A percentile compares a stretch with the other conserved stretches of the same genome.
Evolutionary conservation across 2,797 vertebrate species (phyloP).

Genomic region (Cygnus olor): DNA sequence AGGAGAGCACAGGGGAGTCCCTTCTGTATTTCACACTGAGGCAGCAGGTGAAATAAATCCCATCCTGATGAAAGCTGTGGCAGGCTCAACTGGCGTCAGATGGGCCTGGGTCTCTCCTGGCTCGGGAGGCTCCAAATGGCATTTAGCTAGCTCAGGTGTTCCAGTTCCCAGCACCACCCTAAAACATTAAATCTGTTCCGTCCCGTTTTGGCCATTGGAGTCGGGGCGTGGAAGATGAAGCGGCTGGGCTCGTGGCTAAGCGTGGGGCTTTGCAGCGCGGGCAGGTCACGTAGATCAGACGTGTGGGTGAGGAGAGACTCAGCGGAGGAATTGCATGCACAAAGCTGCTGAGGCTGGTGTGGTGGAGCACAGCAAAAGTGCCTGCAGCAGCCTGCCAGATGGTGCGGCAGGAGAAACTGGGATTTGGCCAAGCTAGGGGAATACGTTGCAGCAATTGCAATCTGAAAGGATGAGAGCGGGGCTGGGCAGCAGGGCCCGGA

Average conservation of each 20-base stretch:
- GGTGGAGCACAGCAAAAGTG: not conserved
- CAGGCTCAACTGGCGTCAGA: not conserved
- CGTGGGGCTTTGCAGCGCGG: not conserved
- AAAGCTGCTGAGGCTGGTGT: too few species aligned
- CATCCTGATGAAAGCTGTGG: not conserved
- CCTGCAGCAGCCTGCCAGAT: not conserved
- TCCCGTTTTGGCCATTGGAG: rapidly evolving
- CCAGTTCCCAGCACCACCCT: not conserved
- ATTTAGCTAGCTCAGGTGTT: not conserved
- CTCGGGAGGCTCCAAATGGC: not conserved
- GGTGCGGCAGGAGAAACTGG: not conserved
- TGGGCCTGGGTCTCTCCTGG: not conserved
- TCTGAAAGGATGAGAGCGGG: not conserved
- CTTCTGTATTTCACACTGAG: rapidly evolving
- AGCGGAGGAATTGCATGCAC: not conserved
- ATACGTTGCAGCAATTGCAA: not conserved
- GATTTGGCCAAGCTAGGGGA: not conserved
- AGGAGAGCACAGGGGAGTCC: not conserved
- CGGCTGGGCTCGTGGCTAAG: not conserved
- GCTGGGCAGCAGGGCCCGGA: not conserved
- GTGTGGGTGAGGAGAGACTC: not conserved
- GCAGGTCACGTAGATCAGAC: not conserved
- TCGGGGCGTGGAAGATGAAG: not conserved
- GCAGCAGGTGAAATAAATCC: not conserved
- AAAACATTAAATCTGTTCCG: not conserved